These are phyloP conservation scores for Oryzias celebensis DNA, from an alignment of 2,113 vertebrate genomes.

Conservation along the genomic window DNA sequence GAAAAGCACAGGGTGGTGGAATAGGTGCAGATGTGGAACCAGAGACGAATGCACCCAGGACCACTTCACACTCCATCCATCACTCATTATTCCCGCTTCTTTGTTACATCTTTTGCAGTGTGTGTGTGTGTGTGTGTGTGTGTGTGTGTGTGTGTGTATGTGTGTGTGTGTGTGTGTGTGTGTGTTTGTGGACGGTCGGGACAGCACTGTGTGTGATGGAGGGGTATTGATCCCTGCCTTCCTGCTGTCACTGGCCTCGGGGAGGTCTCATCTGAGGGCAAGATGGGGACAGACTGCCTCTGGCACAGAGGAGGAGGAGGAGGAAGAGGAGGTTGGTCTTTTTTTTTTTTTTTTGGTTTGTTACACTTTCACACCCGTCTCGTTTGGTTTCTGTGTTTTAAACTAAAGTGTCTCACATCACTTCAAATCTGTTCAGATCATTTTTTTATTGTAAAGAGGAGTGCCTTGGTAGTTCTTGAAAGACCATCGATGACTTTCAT, in stretches of 20 bases:
- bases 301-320: constrained; percentile 36
- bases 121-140: not conserved
- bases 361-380: not conserved
- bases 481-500: too few species aligned
- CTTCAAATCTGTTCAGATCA: too few species aligned
- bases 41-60: too few species aligned
- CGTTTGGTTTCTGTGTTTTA: too few species aligned
- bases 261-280: constrained; percentile 64
- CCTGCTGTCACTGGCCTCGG: constrained; percentile 66
- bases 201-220: not conserved
- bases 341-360: constrained; percentile 2
- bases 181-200: not conserved
- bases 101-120: not conserved
- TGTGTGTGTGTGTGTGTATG: not conserved
- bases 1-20: too few species aligned
- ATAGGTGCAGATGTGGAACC: too few species aligned
- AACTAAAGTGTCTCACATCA: too few species aligned
- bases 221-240: constrained; percentile 49
- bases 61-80: too few species aligned
- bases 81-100: not conserved
- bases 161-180: too few species aligned
- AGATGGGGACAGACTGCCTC: constrained; percentile 62
- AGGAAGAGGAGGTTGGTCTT: constrained; percentile 5
- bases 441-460: too few species aligned
- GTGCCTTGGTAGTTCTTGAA: too few species aligned